Evolutionary conservation across 2,113 vertebrate species (phyloP).

Genomic region (Hippopotamus amphibius): DNA sequence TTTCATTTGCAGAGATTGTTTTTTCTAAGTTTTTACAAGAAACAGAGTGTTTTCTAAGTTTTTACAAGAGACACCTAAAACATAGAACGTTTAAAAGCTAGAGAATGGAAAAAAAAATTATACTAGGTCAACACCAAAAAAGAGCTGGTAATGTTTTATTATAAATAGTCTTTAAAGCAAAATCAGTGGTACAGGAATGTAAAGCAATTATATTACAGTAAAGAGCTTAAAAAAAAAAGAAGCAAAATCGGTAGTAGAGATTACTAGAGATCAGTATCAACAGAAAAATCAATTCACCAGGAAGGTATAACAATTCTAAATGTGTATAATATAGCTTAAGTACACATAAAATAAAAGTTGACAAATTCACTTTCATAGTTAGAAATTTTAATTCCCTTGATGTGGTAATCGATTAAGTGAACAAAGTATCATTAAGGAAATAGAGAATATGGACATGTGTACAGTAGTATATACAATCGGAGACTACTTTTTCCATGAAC

Average conservation of each 20-base stretch:
- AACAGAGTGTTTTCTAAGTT: background rate
- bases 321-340: background rate
- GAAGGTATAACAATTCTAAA: slow-evolving; percentile 18
- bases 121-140: background rate
- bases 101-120: background rate
- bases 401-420: slow-evolving; percentile 11
- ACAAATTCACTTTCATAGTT: background rate
- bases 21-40: background rate
- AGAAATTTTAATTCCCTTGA: background rate
- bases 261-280: background rate
- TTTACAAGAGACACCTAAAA: background rate
- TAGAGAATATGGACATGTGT: background rate
- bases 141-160: background rate
- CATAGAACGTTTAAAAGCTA: background rate
- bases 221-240: background rate
- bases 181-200: background rate
- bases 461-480: background rate
- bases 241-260: slow-evolving; percentile 11
- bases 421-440: slow-evolving; percentile 5
- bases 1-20: background rate
- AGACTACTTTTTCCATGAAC: background rate
- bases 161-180: slow-evolving; percentile 31
- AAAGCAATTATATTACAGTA: too few relatives aligned
- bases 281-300: background rate
- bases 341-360: slow-evolving; percentile 12